Base-by-base conservation (phyloP, 2,888 invertebrate genomes). In the Daptonema setosum region DNA sequence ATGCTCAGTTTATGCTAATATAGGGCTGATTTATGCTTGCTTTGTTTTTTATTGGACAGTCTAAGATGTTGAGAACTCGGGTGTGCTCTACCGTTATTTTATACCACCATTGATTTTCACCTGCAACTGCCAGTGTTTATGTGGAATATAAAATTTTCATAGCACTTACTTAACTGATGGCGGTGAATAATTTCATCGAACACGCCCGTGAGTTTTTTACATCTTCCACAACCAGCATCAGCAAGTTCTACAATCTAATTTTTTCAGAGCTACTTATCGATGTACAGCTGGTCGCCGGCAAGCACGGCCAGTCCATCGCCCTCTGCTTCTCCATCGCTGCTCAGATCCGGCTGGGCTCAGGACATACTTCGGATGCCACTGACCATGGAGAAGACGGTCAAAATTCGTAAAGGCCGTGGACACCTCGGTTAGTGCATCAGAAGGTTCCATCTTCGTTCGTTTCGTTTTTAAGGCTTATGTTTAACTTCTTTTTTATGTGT, bases 371-470 rank as follows among this genome's bases (percentile, higher is more conserved):
- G 73, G 51, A 70, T 78, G 41, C 78, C 78, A 1, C 60, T 73
- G 2, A 74, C 75, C 22, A 69, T 79, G 28, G 79, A 80, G 67
- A 67, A 74, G 60, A 75, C 73, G 60, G 74, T 79, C 58, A 74
- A 74, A 62, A 71, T 80, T 28, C 74, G 73, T 58, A 78, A 78
- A 66, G 77, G 77, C 57, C 71, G 72, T 47, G 75, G 77, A 55
- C 75, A 76, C 28, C 65, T 80, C 56, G 78, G 78, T 78, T 66
- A 56, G 58, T 56, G n/a, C n/a, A n/a, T n/a, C n/a, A n/a, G n/a
- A 25, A 24, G 17, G 20, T n/a, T 11, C n/a, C 52, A 25, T 48
- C 20, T 26, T 53, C 35, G 28, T 41, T 28, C 26, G n/a, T 20
- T 25, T 55, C 26, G 8, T 29, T 1, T 30, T 24, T 20, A 24